Evolutionary conservation across 2,888 invertebrate genomes (phyloP).

Genomic region (Dolomedes plantarius): DNA sequence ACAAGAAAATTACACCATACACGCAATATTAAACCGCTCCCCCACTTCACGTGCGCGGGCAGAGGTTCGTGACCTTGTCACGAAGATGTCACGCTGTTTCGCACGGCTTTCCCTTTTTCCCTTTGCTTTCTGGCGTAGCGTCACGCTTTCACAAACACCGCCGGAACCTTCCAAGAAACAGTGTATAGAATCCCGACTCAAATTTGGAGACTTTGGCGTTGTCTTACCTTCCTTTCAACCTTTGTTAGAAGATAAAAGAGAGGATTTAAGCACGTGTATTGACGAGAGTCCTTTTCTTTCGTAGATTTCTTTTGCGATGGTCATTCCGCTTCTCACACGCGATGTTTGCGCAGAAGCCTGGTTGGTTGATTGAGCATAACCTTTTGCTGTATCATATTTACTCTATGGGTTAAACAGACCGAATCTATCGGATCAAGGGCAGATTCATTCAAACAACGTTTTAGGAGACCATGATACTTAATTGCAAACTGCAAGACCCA

Average conservation of each 20-base stretch:
- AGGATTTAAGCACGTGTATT: neutral
- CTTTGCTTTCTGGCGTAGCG: constrained; percentile 18
- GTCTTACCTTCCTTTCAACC: constrained; percentile 24
- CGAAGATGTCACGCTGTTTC: constrained; percentile 30
- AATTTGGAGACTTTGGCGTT: constrained; percentile 33
- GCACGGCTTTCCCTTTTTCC: constrained; percentile 1
- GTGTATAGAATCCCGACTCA: constrained; percentile 26
- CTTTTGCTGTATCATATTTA: neutral
- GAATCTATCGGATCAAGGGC: neutral
- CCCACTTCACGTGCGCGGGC: neutral
- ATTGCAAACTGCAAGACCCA: too few relatives aligned
- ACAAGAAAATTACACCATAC: neutral
- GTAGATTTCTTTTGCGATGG: neutral
- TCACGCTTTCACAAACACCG: constrained; percentile 37
- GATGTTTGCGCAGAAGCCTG: neutral
- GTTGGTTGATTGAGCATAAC: neutral
- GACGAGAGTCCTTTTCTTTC: neutral
- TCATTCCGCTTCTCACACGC: neutral
- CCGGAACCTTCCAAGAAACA: constrained; percentile 47
- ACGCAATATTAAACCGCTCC: neutral
- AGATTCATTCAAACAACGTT: neutral
- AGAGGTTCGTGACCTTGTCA: constrained; percentile 60
- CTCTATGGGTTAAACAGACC: neutral
- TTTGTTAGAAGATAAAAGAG: constrained; percentile 55
- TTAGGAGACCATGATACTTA: too few relatives aligned